Percentiles rank a stretch among this genome's conserved stretches.
Evolutionary conservation across 1,140 invertebrate genomes (phyloP).

Genomic region (Drosophila tropicalis): DNA sequence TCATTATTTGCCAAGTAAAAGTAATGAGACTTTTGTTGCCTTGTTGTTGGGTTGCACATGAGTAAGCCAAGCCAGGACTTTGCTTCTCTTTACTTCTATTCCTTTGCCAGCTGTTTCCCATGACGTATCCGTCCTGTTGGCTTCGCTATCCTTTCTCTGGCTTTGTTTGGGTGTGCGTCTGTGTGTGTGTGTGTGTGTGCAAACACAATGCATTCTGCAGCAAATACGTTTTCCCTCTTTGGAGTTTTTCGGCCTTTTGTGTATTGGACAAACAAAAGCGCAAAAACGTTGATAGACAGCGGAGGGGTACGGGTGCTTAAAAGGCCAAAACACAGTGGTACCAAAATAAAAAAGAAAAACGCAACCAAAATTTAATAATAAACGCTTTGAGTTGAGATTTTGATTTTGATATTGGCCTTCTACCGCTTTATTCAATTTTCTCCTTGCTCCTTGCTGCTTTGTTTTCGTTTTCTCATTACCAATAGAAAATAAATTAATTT

Average conservation of each 20-base stretch:
- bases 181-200: neutral
- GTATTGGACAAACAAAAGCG: constrained; percentile 73
- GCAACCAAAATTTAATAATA: neutral
- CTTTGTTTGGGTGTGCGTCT: constrained; percentile 5
- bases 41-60: constrained; percentile 80
- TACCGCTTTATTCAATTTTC: neutral
- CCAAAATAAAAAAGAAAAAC: neutral
- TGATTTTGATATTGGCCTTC: neutral
- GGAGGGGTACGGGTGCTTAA: neutral
- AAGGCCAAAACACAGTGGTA: constrained; percentile 28
- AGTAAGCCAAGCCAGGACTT: constrained; percentile 46
- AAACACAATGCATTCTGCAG: constrained; percentile 1
- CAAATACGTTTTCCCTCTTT: constrained; percentile 33
- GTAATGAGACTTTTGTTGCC: constrained; percentile 80
- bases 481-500: constrained; percentile 79
- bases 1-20: constrained; percentile 81
- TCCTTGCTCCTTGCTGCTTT: constrained; percentile 29
- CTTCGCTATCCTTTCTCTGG: neutral
- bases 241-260: constrained; percentile 65
- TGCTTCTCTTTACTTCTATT: constrained; percentile 50
- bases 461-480: constrained; percentile 50
- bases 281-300: constrained; percentile 67
- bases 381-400: neutral
- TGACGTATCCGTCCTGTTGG: constrained; percentile 7
- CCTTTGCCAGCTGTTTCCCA: constrained; percentile 40